phyloP scores from a whole-genome alignment of 2,113 vertebrate species.

The Otolemur garnettii region DNA sequence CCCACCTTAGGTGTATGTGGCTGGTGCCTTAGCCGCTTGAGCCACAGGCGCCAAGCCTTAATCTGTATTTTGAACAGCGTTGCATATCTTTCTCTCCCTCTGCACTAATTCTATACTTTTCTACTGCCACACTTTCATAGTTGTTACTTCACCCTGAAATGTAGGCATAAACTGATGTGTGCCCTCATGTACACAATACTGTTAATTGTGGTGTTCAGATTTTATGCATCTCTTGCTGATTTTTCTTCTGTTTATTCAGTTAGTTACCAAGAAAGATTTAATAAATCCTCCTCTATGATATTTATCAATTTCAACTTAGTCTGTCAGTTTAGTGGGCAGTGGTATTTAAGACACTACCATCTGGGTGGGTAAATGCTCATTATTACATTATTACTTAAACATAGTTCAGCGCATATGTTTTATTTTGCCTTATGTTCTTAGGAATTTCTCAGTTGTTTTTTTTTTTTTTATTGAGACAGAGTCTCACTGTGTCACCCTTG shows the following conservation, averaged over 20 bases:
- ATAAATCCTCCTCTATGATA: neutral
- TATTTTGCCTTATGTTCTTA: slow-evolving; percentile 31
- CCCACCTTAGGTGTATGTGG: no score
- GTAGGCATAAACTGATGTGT: neutral
- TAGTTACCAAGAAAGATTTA: neutral
- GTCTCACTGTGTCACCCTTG: no score
- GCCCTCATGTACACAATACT: neutral
- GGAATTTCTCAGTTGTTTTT: neutral
- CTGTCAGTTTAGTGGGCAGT: neutral
- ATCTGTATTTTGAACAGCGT: neutral
- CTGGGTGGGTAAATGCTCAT: neutral
- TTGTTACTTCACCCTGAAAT: slow-evolving; percentile 25
- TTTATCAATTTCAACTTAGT: neutral
- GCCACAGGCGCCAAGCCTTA: no score
- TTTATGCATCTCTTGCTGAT: slow-evolving; percentile 17
- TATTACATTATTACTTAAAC: neutral
- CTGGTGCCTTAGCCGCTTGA: no score
- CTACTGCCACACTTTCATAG: neutral
- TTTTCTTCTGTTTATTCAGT: slow-evolving; percentile 20
- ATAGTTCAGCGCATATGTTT: neutral
- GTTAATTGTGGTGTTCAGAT: neutral
- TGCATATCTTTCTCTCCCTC: neutral
- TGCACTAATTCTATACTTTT: neutral
- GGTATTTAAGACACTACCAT: neutral
- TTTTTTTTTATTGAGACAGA: no score